A percentile compares a stretch with the other conserved stretches of the same genome.
phyloP scores from a whole-genome alignment of 2,113 vertebrate species.

The Perccottus glenii region DNA sequence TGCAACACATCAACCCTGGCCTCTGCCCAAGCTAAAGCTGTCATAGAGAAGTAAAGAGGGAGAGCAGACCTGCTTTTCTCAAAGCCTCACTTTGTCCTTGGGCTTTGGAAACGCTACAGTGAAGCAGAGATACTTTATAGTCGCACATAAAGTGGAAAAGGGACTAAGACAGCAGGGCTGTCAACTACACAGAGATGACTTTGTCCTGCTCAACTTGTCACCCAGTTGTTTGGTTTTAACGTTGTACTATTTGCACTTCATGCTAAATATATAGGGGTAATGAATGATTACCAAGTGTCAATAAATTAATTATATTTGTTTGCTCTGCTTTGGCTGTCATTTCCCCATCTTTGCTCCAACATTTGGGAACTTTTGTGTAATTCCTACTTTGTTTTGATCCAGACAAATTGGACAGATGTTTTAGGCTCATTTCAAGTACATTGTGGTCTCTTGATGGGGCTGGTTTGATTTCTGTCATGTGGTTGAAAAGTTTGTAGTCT shows the following conservation, averaged over 20 bases:
- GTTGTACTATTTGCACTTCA: not conserved
- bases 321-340: not conserved
- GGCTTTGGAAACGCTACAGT: constrained; percentile 36
- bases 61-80: constrained; percentile 5
- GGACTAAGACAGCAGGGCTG: constrained; percentile 6
- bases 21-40: constrained; percentile 19
- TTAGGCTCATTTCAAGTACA: constrained; percentile 8
- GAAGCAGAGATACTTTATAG: constrained; percentile 19
- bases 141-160: constrained; percentile 46
- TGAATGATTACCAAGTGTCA: constrained; percentile 1
- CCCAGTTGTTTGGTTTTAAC: constrained; percentile 14
- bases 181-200: constrained; percentile 44
- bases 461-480: not conserved
- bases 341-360: not conserved
- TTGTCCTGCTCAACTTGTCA: constrained; percentile 30
- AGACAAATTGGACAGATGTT: constrained; percentile 31
- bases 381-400: constrained; percentile 22
- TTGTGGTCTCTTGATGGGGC: not conserved
- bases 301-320: not conserved
- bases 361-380: constrained; percentile 2
- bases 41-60: constrained; percentile 13
- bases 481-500: not conserved
- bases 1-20: constrained; percentile 15
- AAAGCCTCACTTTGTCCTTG: constrained; percentile 44
- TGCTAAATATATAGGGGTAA: not conserved